Evolutionary conservation across 2,113 vertebrate species (phyloP).

Genomic region (Brachypteracias leptosomus): DNA sequence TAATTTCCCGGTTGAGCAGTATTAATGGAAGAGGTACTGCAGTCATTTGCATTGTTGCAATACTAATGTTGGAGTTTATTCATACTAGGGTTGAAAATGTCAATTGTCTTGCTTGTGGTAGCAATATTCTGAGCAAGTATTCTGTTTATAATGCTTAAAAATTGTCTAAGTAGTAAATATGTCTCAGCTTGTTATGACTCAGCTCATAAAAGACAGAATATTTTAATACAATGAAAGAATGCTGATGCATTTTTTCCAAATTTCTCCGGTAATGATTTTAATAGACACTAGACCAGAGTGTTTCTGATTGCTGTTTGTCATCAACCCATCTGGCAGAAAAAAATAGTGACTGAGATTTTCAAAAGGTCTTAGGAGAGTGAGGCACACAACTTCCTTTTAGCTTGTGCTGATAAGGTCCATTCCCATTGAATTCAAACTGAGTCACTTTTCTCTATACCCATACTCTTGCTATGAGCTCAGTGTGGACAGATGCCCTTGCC

Average conservation of each 20-base stretch:
- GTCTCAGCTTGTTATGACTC: slow-evolving; percentile 56
- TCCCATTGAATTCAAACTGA: background rate
- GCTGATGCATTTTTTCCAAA: slow-evolving; percentile 13
- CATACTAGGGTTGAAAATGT: slow-evolving; percentile 37
- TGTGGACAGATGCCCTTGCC: background rate
- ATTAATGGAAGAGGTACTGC: slow-evolving; percentile 27
- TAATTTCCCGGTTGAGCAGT: slow-evolving; percentile 32
- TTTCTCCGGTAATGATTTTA: slow-evolving; percentile 47
- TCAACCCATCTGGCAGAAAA: slow-evolving; percentile 23
- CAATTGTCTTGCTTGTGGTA: slow-evolving; percentile 29
- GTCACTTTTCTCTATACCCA: background rate
- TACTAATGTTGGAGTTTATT: slow-evolving; percentile 22
- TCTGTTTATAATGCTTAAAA: slow-evolving; percentile 42
- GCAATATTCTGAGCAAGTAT: slow-evolving; percentile 16
- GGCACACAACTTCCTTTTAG: background rate
- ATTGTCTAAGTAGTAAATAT: slow-evolving; percentile 38
- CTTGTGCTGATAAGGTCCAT: background rate
- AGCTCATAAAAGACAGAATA: slow-evolving; percentile 32
- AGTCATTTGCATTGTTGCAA: slow-evolving; percentile 30
- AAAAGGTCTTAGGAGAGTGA: background rate
- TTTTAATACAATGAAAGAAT: slow-evolving; percentile 48
- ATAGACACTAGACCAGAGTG: slow-evolving; percentile 14
- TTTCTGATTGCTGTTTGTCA: slow-evolving; percentile 55
- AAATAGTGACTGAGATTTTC: slow-evolving; percentile 21
- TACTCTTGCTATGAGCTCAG: background rate